Conservation (phyloP, 1,140 invertebrate species). For the Whitmania pigra region DNA sequence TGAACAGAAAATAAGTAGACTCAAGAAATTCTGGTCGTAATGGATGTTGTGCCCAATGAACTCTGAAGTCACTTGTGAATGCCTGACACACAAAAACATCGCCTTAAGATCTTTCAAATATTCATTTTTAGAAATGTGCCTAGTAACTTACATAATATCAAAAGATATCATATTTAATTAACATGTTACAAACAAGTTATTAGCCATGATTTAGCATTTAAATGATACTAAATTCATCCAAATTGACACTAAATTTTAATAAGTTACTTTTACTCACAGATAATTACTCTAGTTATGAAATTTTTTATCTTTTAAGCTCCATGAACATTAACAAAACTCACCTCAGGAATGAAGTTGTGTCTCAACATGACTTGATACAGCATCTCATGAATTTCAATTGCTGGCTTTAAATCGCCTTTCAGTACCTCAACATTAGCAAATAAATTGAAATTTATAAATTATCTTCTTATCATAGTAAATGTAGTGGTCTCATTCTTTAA, state of each 20-base stretch:
- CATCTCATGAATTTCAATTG: conserved; percentile 78
- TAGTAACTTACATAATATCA: too few relatives aligned
- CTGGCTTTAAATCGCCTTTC: conserved; percentile 85
- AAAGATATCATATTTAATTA: too few relatives aligned
- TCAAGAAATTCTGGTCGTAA: conserved; percentile 92
- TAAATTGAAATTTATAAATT: conserved; percentile 1
- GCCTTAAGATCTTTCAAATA: too few relatives aligned
- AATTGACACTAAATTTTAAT: too few relatives aligned
- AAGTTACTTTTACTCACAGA: too few relatives aligned
- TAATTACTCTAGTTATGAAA: too few relatives aligned
- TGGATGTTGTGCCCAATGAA: conserved; percentile 95
- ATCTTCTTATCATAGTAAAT: too few relatives aligned
- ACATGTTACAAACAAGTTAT: too few relatives aligned
- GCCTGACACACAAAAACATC: conserved; percentile 48
- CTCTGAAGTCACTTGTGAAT: conserved; percentile 49
- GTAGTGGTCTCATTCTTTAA: too few relatives aligned
- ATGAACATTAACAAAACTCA: conserved; percentile 23
- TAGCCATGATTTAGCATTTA: too few relatives aligned
- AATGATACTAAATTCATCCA: too few relatives aligned
- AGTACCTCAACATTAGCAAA: conserved; percentile 48
- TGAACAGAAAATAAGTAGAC: conserved; percentile 89
- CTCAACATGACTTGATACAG: conserved; percentile 84
- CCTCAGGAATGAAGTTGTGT: conserved; percentile 95
- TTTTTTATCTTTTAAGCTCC: neutral
- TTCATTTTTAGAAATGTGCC: too few relatives aligned